phyloP scores from a whole-genome alignment of 2,797 vertebrate genomes.

The Mareca penelope region DNA sequence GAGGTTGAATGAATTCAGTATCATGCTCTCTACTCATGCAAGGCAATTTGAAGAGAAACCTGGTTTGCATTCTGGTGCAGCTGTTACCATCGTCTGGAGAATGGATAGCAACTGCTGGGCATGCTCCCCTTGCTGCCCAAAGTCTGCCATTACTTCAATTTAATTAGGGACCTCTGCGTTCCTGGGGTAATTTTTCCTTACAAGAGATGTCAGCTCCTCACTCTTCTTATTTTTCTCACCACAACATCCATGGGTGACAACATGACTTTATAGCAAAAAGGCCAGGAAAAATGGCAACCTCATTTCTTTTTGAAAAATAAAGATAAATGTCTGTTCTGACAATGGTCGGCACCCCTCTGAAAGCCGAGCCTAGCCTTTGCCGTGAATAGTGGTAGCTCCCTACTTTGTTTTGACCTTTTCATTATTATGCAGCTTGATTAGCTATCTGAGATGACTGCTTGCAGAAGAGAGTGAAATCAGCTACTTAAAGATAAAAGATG shows the following conservation, averaged over 20 bases:
- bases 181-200: background rate
- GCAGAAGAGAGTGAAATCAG: background rate
- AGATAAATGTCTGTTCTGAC: background rate
- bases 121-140: background rate
- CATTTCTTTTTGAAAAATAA: background rate
- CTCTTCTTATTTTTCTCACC: background rate
- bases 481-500: constrained; percentile 18
- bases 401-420: background rate
- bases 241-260: background rate
- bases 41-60: background rate
- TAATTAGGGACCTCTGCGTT: background rate
- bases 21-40: background rate
- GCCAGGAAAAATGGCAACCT: background rate
- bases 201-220: background rate
- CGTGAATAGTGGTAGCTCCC: background rate
- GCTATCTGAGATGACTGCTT: background rate
- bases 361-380: background rate
- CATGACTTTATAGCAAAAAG: background rate
- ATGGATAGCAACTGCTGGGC: background rate
- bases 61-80: background rate
- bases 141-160: background rate
- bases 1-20: background rate
- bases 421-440: constrained; percentile 46
- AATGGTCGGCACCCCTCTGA: background rate
- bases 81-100: constrained; percentile 1